phyloP scores from a whole-genome alignment of 2,113 vertebrate genomes.

The Lophius piscatorius region DNA sequence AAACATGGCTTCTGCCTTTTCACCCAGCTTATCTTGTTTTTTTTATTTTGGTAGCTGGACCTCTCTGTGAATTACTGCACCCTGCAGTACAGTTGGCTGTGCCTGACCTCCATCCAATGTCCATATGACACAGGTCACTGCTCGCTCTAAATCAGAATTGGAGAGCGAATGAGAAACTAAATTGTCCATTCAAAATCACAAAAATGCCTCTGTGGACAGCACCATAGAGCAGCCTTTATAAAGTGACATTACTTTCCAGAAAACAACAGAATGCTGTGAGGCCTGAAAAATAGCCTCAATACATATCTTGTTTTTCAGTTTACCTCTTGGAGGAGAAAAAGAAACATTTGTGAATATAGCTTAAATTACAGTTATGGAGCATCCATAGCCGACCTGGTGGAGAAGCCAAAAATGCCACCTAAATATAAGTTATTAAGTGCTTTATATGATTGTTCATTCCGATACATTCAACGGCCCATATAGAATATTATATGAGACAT shows the following conservation, averaged over 20 bases:
- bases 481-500: conserved; percentile 7
- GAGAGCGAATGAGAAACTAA: conserved; percentile 64
- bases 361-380: conserved; percentile 12
- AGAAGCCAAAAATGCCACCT: too few relatives aligned
- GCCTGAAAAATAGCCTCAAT: conserved; percentile 33
- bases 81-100: conserved; percentile 35
- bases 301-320: conserved; percentile 22
- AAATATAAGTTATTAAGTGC: conserved; percentile 29
- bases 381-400: too few relatives aligned
- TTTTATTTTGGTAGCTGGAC: conserved; percentile 17
- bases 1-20: conserved; percentile 33
- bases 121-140: conserved; percentile 72
- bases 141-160: conserved; percentile 52
- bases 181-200: conserved; percentile 71
- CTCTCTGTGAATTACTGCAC: conserved; percentile 16
- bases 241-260: conserved; percentile 36
- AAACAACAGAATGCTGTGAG: conserved; percentile 56
- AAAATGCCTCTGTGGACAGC: conserved; percentile 44
- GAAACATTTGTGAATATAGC: conserved; percentile 21
- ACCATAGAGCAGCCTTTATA: conserved; percentile 44
- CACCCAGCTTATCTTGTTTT: conserved; percentile 31
- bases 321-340: conserved; percentile 12
- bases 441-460: conserved; percentile 1
- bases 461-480: conserved; percentile 12
- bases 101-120: conserved; percentile 58